Percentiles rank a stretch among this genome's conserved stretches.
phyloP scores from a whole-genome alignment of 2,797 vertebrate species.

The Rhinichthys osculus region DNA sequence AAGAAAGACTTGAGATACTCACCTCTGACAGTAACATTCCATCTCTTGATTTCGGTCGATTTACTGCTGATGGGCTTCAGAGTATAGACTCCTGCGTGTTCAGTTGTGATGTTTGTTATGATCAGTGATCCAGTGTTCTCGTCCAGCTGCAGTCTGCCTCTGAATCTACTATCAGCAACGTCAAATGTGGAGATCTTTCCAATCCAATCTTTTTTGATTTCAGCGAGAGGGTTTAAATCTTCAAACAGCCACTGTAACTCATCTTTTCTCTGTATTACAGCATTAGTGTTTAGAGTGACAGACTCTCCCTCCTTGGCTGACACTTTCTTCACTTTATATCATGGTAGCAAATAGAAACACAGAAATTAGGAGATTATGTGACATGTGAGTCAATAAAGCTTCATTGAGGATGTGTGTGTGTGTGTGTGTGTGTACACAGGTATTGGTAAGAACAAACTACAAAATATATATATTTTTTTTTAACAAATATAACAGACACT shows the following conservation, averaged over 20 bases:
- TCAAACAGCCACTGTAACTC: not conserved
- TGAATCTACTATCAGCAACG: not conserved
- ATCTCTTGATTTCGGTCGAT: no score
- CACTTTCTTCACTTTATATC: not conserved
- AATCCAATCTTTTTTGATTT: slow-evolving; percentile 5
- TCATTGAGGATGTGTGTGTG: no score
- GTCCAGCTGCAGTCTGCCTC: not conserved
- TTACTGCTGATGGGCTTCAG: not conserved
- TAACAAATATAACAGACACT: no score
- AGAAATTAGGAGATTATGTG: not conserved
- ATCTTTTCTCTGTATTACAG: not conserved
- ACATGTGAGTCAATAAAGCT: not conserved
- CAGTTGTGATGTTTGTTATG: not conserved
- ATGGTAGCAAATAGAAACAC: not conserved
- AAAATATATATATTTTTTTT: no score
- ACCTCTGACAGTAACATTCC: not conserved
- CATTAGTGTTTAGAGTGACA: not conserved
- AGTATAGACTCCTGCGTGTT: not conserved
- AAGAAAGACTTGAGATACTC: not conserved
- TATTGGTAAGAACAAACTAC: no score
- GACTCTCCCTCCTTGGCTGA: not conserved
- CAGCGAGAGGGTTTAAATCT: not conserved
- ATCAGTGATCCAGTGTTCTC: not conserved
- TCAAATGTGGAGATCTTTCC: not conserved
- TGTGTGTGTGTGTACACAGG: no score